These are phyloP conservation scores for Tetropium fuscum DNA, from an alignment of 2,888 invertebrate genomes.

Conservation along the genomic window DNA sequence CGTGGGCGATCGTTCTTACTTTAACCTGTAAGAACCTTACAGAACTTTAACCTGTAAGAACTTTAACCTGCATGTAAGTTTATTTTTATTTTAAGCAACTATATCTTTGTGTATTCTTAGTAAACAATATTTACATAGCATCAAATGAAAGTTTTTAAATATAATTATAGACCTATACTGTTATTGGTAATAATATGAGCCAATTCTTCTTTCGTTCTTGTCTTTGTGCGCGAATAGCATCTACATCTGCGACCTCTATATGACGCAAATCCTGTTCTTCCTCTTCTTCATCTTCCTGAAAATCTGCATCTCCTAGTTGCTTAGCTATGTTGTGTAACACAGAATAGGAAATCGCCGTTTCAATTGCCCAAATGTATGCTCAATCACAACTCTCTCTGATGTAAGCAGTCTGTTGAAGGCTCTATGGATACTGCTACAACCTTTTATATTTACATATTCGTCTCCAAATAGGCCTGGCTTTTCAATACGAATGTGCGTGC, in stretches of 20 bases:
- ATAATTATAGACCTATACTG: slow-evolving; percentile 20
- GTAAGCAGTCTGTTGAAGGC: too few relatives aligned
- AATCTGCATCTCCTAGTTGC: slow-evolving; percentile 9
- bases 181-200: slow-evolving; percentile 16
- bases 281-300: slow-evolving; percentile 5
- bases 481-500: too few relatives aligned
- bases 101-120: slow-evolving; percentile 14
- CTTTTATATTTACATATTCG: too few relatives aligned
- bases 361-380: too few relatives aligned
- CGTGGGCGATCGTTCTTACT: background rate
- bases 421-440: too few relatives aligned
- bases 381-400: too few relatives aligned
- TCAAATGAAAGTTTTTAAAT: slow-evolving; percentile 7
- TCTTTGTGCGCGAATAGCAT: background rate
- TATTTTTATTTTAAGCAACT: slow-evolving; percentile 9
- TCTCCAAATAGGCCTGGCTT: too few relatives aligned
- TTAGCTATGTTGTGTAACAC: slow-evolving; percentile 16
- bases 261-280: slow-evolving; percentile 3
- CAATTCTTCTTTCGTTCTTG: slow-evolving; percentile 3
- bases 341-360: too few relatives aligned
- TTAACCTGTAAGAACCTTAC: background rate
- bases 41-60: background rate
- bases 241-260: background rate
- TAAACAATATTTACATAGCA: slow-evolving; percentile 15
- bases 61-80: slow-evolving; percentile 1